Conservation (phyloP, 2,113 vertebrate species). For the Alethe castanea region DNA sequence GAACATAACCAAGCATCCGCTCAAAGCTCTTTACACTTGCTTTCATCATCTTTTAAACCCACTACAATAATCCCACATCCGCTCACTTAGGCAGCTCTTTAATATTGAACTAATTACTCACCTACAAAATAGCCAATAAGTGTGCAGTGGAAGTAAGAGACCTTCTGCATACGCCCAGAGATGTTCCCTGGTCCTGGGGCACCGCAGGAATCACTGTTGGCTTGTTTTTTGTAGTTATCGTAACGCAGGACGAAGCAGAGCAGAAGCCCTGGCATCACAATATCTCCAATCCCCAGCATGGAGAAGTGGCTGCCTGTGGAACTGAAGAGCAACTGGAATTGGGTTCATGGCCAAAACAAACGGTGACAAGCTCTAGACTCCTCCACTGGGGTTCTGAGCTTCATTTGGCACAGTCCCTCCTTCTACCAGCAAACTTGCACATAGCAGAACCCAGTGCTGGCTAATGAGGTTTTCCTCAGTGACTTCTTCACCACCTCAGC, state of each 20-base stretch:
- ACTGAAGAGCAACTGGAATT: constrained; percentile 60
- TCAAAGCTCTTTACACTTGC: constrained; percentile 2
- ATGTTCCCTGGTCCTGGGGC: constrained; percentile 81
- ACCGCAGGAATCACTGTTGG: constrained; percentile 81
- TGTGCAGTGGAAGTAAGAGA: constrained; percentile 99
- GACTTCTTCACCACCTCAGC: background rate
- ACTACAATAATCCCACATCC: background rate
- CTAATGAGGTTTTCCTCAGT: background rate
- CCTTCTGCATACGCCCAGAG: constrained; percentile 96
- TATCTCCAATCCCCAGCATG: constrained; percentile 98
- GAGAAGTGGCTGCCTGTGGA: constrained; percentile 99
- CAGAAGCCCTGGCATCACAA: constrained; percentile 97
- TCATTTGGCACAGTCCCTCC: background rate
- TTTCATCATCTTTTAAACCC: constrained; percentile 27
- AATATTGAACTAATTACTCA: constrained; percentile 69
- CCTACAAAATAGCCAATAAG: constrained; percentile 99
- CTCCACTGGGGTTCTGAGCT: background rate
- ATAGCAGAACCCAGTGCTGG: background rate
- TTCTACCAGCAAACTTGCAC: accelerated
- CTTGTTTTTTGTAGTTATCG: constrained; percentile 98
- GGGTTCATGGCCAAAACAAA: background rate
- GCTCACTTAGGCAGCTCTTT: background rate
- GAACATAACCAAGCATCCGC: background rate
- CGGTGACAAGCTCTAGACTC: background rate
- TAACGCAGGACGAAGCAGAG: constrained; percentile 98